phyloP scores from a whole-genome alignment of 2,113 vertebrate genomes.

The human region GRCh38 chr22:44305501-44306000 shows the following conservation, averaged over 20 bases:
- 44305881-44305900: background rate
- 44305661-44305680: background rate
- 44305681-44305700: background rate
- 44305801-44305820: rapidly evolving
- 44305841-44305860: background rate
- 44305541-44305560: background rate
- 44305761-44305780: rapidly evolving
- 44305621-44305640: background rate
- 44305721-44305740: background rate
- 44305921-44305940: background rate
- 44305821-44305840: background rate
- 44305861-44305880: background rate
- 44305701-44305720: background rate
- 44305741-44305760: background rate
- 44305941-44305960: background rate
- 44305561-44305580: background rate
- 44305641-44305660: no score
- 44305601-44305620: rapidly evolving
- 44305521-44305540: background rate
- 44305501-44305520: background rate
- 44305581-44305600: background rate
- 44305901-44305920: background rate
- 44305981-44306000: rapidly evolving
- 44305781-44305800: rapidly evolving
- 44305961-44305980: background rate